phyloP scores from a whole-genome alignment of 53 echinoderm and acorn worm genomes.

The Stichopus horrens region DNA sequence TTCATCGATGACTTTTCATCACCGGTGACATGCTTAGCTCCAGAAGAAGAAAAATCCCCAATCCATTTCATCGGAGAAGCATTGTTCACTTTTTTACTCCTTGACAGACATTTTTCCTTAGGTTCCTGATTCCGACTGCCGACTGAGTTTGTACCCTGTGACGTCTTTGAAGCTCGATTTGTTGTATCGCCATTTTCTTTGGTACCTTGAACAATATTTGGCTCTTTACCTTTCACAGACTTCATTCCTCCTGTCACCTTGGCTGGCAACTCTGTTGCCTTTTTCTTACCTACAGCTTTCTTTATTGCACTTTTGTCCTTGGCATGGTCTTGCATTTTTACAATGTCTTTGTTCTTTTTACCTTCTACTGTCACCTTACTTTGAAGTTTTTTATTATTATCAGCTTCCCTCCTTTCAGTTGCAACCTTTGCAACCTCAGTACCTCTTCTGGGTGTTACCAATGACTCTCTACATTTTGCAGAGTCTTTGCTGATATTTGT shows the following conservation, averaged over 20 bases:
- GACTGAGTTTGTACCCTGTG: background rate
- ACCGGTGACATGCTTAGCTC: background rate
- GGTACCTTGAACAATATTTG: background rate
- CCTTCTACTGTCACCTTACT: too few relatives aligned
- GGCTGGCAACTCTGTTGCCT: too few relatives aligned
- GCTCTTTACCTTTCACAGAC: background rate
- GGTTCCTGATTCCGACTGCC: background rate
- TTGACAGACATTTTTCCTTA: background rate
- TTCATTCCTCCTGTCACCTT: too few relatives aligned
- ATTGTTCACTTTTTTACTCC: background rate
- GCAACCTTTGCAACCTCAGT: too few relatives aligned
- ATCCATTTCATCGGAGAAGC: background rate
- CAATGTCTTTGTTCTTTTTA: background rate
- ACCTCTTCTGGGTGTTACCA: too few relatives aligned
- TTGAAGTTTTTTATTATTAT: too few relatives aligned
- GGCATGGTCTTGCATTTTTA: background rate
- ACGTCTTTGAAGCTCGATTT: background rate
- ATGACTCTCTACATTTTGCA: background rate
- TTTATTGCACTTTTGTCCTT: constrained; percentile 18
- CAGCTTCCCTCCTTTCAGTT: too few relatives aligned
- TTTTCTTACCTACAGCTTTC: background rate
- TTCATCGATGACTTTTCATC: background rate
- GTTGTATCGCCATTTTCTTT: background rate
- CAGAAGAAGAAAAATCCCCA: background rate
- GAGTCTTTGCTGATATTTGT: background rate